phyloP scores from a whole-genome alignment of 2,797 vertebrate species.

The Danio tinwini region DNA sequence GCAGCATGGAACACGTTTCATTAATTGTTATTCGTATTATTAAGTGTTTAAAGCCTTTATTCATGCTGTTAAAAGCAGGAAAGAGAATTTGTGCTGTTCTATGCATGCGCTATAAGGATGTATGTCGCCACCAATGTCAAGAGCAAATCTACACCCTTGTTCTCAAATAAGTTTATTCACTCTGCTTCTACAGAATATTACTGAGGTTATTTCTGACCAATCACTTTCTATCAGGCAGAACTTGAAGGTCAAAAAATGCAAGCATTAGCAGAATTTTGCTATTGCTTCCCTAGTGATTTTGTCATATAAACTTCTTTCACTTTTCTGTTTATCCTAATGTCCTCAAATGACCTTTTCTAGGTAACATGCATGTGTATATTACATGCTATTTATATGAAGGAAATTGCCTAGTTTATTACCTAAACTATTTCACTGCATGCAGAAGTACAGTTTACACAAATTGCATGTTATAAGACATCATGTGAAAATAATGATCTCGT shows the following conservation, averaged over 20 bases:
- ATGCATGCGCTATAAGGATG: too few species aligned
- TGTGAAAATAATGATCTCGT: neutral
- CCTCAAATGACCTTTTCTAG: neutral
- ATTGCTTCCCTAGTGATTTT: neutral
- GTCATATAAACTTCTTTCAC: neutral
- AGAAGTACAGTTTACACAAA: neutral
- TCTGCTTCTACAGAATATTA: too few species aligned
- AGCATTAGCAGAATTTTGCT: neutral
- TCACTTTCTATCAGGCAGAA: neutral
- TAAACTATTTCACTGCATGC: neutral
- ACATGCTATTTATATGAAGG: neutral
- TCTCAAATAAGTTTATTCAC: too few species aligned
- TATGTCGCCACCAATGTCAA: too few species aligned
- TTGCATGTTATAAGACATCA: neutral
- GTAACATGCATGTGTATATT: neutral
- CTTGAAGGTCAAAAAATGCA: neutral
- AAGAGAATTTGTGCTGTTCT: too few species aligned
- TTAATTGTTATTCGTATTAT: too few species aligned
- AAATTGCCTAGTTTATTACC: neutral
- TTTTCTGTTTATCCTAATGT: neutral
- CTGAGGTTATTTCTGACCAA: neutral
- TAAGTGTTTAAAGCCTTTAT: too few species aligned
- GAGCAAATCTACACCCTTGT: too few species aligned
- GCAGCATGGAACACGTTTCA: too few species aligned
- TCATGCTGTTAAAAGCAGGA: too few species aligned